Evolutionary conservation across 2,113 vertebrate species (phyloP).

Genomic region (Vulpes ferrilata): DNA sequence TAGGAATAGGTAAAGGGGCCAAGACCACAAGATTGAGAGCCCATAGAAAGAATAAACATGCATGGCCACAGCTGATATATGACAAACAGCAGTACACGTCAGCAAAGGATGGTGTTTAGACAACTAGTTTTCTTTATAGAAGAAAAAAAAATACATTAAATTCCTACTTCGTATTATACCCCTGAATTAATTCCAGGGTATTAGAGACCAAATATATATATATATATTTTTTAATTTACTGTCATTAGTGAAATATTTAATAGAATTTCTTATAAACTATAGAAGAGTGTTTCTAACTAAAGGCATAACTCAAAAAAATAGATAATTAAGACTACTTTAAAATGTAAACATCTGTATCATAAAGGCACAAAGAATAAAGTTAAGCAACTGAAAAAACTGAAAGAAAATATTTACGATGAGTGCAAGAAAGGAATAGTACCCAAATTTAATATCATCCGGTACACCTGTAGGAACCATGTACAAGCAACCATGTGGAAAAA

Average conservation of each 20-base stretch:
- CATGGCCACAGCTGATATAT: background rate
- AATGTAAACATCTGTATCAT: background rate
- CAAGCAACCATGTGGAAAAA: background rate
- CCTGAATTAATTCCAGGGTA: background rate
- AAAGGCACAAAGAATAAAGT: background rate
- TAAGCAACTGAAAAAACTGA: background rate
- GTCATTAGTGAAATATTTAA: conserved; percentile 2
- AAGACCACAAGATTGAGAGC: background rate
- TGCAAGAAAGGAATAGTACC: background rate
- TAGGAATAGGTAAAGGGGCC: background rate
- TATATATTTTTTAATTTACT: background rate
- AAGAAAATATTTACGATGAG: background rate
- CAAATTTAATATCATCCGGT: background rate
- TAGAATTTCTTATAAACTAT: background rate
- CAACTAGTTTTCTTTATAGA: background rate
- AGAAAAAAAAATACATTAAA: background rate
- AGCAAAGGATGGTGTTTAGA: background rate
- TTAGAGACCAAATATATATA: too few species aligned
- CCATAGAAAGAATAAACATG: background rate
- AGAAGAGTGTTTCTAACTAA: background rate
- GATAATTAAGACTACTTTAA: background rate
- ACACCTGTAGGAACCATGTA: background rate
- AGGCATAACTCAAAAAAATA: background rate
- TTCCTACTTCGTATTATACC: background rate
- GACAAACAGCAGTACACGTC: background rate